Percentiles rank a stretch among this genome's conserved stretches.
Evolutionary conservation across 1,140 invertebrate genomes (phyloP).

Genomic region (Phenacoccus solenopsis): DNA sequence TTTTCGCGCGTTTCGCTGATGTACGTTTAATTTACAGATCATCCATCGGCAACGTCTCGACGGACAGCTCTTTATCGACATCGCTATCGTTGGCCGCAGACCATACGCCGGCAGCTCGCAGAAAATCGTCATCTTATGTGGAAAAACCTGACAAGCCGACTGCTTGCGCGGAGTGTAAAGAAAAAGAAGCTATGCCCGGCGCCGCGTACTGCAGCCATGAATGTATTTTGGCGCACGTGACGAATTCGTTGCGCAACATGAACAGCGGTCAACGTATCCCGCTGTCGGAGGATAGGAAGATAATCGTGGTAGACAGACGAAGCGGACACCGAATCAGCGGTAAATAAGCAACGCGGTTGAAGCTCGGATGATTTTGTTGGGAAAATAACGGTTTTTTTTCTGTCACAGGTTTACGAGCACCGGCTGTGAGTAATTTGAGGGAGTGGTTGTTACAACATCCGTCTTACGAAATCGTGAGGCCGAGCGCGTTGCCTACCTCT

Average conservation of each 20-base stretch:
- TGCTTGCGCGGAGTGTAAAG: neutral
- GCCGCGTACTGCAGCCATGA: neutral
- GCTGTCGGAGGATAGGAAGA: neutral
- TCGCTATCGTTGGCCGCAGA: neutral
- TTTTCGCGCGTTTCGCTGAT: too few species aligned
- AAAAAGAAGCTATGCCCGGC: neutral
- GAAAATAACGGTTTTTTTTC: neutral
- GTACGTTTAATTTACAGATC: neutral
- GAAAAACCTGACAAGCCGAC: neutral
- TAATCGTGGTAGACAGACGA: neutral
- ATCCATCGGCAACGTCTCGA: neutral
- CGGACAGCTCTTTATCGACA: neutral
- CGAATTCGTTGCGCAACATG: neutral
- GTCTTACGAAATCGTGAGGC: conserved; percentile 47
- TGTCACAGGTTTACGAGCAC: conserved; percentile 53
- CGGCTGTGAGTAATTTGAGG: conserved; percentile 59
- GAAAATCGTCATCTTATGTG: neutral
- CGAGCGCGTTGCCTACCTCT: neutral
- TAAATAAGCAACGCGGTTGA: neutral
- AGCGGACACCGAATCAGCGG: neutral
- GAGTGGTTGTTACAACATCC: conserved; percentile 76
- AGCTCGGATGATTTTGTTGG: neutral
- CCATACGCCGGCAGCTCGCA: neutral
- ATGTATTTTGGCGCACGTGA: neutral
- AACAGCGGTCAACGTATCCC: neutral